Evolutionary conservation across 2,797 vertebrate species (phyloP).

Genomic region (Pantherophis alleghaniensis): DNA sequence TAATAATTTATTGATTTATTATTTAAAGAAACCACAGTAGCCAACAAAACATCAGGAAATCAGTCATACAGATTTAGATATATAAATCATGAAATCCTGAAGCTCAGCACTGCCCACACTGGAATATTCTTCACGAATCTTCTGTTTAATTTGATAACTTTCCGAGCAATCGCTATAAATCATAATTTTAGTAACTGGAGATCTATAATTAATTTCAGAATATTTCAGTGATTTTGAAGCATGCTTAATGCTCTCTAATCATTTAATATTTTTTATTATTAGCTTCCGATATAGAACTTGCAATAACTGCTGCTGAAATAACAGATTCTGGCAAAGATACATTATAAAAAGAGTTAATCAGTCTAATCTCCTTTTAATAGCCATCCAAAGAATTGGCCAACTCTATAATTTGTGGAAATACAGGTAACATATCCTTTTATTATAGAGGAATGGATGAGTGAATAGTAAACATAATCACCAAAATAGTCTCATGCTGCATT

Average conservation of each 20-base stretch:
- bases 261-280: neutral
- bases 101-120: neutral
- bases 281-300: neutral
- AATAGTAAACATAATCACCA: neutral
- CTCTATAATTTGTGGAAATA: neutral
- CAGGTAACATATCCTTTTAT: neutral
- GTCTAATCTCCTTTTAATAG: neutral
- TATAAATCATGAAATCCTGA: neutral
- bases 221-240: neutral
- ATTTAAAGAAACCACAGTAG: neutral
- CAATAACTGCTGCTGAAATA: neutral
- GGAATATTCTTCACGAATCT: neutral
- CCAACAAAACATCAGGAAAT: neutral
- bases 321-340: neutral
- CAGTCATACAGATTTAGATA: neutral
- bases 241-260: neutral
- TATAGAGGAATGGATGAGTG: neutral
- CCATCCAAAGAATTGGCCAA: neutral
- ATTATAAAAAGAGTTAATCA: neutral
- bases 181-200: neutral
- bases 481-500: neutral
- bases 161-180: neutral
- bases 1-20: neutral
- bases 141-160: neutral
- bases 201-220: neutral